Base-by-base conservation (phyloP, 2,113 vertebrate species). In the Channa maculata region DNA sequence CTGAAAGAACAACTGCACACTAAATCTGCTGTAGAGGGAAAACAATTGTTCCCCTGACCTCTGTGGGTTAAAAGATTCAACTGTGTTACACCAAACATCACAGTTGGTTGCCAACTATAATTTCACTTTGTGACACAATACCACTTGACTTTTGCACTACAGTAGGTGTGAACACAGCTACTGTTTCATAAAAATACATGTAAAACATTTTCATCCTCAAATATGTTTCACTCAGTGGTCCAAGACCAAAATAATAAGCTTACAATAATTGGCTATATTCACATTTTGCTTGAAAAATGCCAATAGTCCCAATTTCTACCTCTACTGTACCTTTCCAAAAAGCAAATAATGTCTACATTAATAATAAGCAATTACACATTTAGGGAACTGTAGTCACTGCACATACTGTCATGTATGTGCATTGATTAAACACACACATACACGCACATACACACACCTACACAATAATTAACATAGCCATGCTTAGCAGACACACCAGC, bases 21-120 rank as follows among this genome's bases (percentile, higher is more conserved):
- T 84, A 64, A 68, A 59, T 80, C 77, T 76, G 67, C 58, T 66
- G 63, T 9, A 24, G 53, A 64, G 43, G 36, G 55, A 77, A 70
- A 45, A 12, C 68, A 58, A 24, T 57, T 43, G 24, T 48, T 68
- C n/a, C 12, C 34, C 51, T 62, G 48, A 75, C 37, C 55, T 75
- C 13, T 41, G 2, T 3, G 36, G 14, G 13, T 58, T 59, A 53
- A 57, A 54, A 46, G 60, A 37, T 46, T 24, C 8, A 53, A 6
- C 45, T 65, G 2, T 2, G 3, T 33, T 59, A 44, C n/a, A 57
- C 6, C 50, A 34, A 54, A n/a, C 14, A 55, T 55, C 62, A 61
- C 61, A 67, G 49, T 8, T 45, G 8, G 3, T 8, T 61, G 64
- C 68, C 63, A 74, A 75, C 43, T 62, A 58, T 59, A 24, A n/a